Percentiles rank a stretch among this genome's conserved stretches.
Conservation (phyloP, 2,797 vertebrate species). For the Gila robusta region DNA sequence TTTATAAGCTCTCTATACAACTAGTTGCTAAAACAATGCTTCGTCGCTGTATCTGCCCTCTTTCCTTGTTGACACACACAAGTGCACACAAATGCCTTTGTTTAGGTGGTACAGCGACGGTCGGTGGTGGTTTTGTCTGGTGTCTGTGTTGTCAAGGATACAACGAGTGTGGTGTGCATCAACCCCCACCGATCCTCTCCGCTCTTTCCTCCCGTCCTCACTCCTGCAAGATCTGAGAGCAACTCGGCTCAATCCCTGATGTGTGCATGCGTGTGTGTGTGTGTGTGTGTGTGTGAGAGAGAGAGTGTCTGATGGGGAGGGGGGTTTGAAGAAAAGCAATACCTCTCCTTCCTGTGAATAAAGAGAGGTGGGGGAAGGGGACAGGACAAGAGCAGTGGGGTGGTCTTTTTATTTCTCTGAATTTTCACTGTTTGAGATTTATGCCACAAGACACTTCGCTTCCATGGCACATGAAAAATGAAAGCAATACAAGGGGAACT, state of each 20-base stretch:
- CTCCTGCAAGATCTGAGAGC: slow-evolving; percentile 73
- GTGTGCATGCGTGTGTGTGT: slow-evolving; percentile 65
- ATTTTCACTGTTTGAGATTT: slow-evolving; percentile 45
- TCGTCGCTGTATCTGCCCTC: slow-evolving; percentile 15
- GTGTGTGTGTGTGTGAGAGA: slow-evolving; percentile 50
- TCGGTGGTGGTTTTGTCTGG: slow-evolving; percentile 68
- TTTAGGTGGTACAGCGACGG: slow-evolving; percentile 47
- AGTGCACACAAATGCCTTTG: slow-evolving; percentile 54
- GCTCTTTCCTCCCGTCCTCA: slow-evolving; percentile 28
- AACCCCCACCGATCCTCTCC: slow-evolving; percentile 53
- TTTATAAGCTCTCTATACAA: slow-evolving; percentile 34
- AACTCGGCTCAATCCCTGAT: slow-evolving; percentile 78
- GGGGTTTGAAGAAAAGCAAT: slow-evolving; percentile 68
- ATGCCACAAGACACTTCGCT: slow-evolving; percentile 37
- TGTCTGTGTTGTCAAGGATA: slow-evolving; percentile 69
- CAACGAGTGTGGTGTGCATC: slow-evolving; percentile 63
- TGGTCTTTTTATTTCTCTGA: slow-evolving; percentile 58
- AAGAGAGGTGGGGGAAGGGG: slow-evolving; percentile 62
- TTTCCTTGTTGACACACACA: slow-evolving; percentile 49
- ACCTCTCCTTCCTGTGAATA: slow-evolving; percentile 71
- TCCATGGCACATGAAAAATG: slow-evolving; percentile 10
- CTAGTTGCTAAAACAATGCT: slow-evolving; percentile 38
- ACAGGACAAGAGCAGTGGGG: slow-evolving; percentile 60
- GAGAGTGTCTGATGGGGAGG: slow-evolving; percentile 47
- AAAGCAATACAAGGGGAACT: background rate